These are phyloP conservation scores for Nannobrachium achirus DNA, from an alignment of 2,113 vertebrate genomes.

Conservation along the genomic window DNA sequence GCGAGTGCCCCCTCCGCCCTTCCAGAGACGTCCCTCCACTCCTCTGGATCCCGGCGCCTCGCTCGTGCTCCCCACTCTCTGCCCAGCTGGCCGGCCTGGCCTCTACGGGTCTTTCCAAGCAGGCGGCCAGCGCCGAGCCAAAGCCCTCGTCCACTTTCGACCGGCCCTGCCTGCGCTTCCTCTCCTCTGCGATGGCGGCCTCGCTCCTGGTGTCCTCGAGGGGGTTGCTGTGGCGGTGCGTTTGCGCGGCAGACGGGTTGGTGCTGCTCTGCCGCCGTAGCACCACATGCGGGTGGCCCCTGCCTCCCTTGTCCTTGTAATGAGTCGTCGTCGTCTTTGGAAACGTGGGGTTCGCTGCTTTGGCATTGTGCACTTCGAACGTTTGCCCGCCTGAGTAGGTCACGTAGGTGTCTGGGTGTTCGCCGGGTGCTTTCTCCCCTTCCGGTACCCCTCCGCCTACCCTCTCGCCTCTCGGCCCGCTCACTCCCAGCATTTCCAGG, in stretches of 20 bases:
- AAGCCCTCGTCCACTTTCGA: constrained; percentile 69
- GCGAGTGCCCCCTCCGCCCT: constrained; percentile 74
- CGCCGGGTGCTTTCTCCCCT: constrained; percentile 64
- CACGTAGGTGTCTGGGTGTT: constrained; percentile 84
- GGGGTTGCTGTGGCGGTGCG: constrained; percentile 63
- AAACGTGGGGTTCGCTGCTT: constrained; percentile 70
- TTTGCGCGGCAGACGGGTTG: constrained; percentile 68
- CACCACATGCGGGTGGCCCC: constrained; percentile 47
- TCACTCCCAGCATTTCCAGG: constrained; percentile 82
- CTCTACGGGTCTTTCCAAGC: constrained; percentile 72
- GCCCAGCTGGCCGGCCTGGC: constrained; percentile 59
- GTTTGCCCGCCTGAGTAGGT: constrained; percentile 85
- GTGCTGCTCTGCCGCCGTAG: constrained; percentile 76
- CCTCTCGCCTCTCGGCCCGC: constrained; percentile 64
- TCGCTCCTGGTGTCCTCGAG: constrained; percentile 62
- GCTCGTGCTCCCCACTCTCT: constrained; percentile 57
- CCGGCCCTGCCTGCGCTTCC: constrained; percentile 43
- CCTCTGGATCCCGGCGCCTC: constrained; percentile 51
- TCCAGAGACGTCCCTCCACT: constrained; percentile 63
- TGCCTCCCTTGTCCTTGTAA: constrained; percentile 50
- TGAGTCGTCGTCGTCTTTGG: constrained; percentile 68
- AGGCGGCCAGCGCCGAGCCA: constrained; percentile 66
- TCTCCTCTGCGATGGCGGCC: constrained; percentile 48
- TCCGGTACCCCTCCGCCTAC: constrained; percentile 40
- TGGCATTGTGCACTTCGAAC: constrained; percentile 78